phyloP scores from a whole-genome alignment of 2,113 vertebrate genomes.

The Myanophis thanlyinensis region DNA sequence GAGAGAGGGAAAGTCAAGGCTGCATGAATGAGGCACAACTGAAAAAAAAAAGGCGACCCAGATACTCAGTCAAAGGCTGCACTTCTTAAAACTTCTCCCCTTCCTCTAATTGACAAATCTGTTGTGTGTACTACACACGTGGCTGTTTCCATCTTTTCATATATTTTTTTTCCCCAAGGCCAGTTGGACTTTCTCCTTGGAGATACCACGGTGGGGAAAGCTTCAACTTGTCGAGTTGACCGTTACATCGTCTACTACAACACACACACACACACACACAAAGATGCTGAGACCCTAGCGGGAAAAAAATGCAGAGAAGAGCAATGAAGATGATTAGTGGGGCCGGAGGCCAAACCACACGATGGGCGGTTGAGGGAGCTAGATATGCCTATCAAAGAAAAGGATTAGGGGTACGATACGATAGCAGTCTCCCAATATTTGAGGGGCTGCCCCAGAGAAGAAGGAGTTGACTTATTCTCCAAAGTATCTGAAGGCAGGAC shows the following conservation, averaged over 20 bases:
- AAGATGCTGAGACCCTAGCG: too few species aligned
- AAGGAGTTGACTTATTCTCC: background rate
- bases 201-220: background rate
- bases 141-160: too few species aligned
- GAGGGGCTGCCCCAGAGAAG: too few species aligned
- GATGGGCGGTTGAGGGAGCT: too few species aligned
- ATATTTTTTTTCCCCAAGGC: background rate
- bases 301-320: background rate
- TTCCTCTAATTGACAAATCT: background rate
- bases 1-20: too few species aligned
- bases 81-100: background rate
- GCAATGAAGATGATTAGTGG: background rate
- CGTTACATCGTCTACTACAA: too few species aligned
- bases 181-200: background rate
- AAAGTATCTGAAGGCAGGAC: background rate
- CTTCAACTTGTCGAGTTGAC: background rate
- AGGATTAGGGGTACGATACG: too few species aligned
- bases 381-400: too few species aligned
- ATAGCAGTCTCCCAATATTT: background rate
- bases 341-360: background rate
- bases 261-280: too few species aligned
- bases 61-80: background rate
- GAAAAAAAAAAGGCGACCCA: background rate
- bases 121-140: background rate
- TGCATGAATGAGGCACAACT: background rate